phyloP scores from a whole-genome alignment of 2,797 vertebrate genomes.

The Prionace glauca region DNA sequence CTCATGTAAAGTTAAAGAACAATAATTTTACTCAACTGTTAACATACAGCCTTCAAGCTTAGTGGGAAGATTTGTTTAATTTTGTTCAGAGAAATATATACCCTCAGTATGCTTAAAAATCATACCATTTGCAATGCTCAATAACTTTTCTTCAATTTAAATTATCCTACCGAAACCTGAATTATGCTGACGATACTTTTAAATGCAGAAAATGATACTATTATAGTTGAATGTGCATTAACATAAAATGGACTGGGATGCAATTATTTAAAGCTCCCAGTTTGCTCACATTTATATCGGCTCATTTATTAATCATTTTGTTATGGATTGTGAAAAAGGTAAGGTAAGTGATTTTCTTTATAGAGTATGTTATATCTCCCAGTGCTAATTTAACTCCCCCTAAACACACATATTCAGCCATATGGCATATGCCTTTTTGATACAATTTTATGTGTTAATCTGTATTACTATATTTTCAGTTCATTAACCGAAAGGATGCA shows the following conservation, averaged over 20 bases:
- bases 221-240: conserved; percentile 36
- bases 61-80: background rate
- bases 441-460: conserved; percentile 78
- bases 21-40: background rate
- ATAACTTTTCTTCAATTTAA: conserved; percentile 35
- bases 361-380: conserved; percentile 54
- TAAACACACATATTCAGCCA: conserved; percentile 71
- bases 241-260: conserved; percentile 36
- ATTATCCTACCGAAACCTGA: conserved; percentile 32
- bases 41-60: background rate
- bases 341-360: conserved; percentile 68
- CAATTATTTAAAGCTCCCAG: conserved; percentile 40
- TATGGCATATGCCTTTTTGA: conserved; percentile 69
- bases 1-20: background rate
- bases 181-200: conserved; percentile 37
- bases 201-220: conserved; percentile 33
- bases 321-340: conserved; percentile 60
- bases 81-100: conserved; percentile 22
- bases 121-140: conserved; percentile 23
- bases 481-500: conserved; percentile 80
- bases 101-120: background rate
- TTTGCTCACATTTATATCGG: conserved; percentile 44
- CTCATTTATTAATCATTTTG: conserved; percentile 66
- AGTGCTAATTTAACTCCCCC: conserved; percentile 77
- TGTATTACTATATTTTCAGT: conserved; percentile 77